phyloP scores from a whole-genome alignment of 2,797 vertebrate genomes.

The Cyprinella venusta region DNA sequence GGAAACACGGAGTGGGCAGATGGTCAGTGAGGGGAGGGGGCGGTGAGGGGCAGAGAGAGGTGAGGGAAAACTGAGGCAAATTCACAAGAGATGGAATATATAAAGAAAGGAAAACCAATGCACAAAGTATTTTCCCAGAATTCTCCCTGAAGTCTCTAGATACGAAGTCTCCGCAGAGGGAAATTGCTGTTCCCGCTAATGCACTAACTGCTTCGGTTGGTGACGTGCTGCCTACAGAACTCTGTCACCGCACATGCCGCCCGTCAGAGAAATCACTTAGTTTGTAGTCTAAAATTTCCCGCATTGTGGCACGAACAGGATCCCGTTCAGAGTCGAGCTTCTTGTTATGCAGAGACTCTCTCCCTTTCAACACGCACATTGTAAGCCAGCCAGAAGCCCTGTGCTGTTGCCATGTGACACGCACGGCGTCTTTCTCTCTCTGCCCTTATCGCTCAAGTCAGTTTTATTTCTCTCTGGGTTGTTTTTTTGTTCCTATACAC shows the following conservation, averaged over 20 bases:
- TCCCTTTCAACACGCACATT: constrained; percentile 18
- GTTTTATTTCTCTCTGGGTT: constrained; percentile 34
- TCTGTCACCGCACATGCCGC: constrained; percentile 13
- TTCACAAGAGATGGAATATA: constrained; percentile 25
- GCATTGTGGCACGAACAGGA: constrained; percentile 1
- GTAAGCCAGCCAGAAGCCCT: constrained; percentile 34
- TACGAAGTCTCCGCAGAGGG: constrained; percentile 28
- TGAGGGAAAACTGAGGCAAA: constrained; percentile 52
- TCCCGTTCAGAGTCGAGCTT: background rate
- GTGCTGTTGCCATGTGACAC: constrained; percentile 37
- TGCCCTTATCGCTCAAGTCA: constrained; percentile 31
- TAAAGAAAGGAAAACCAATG: constrained; percentile 13
- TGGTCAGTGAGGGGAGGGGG: constrained; percentile 68
- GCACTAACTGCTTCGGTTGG: constrained; percentile 13
- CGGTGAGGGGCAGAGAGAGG: constrained; percentile 32
- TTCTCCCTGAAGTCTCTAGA: constrained; percentile 34
- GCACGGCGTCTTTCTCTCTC: background rate
- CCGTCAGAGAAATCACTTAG: constrained; percentile 21
- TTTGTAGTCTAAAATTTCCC: constrained; percentile 12
- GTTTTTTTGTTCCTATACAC: constrained; percentile 34
- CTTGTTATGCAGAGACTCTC: background rate
- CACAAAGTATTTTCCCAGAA: constrained; percentile 3
- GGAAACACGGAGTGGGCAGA: constrained; percentile 72
- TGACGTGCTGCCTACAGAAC: constrained; percentile 3
- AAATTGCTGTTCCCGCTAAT: constrained; percentile 42